Evolutionary conservation across 2,797 vertebrate species (phyloP), one percentile per base, ranked within the genome.

Genomic region (Propithecus perrieri): DNA sequence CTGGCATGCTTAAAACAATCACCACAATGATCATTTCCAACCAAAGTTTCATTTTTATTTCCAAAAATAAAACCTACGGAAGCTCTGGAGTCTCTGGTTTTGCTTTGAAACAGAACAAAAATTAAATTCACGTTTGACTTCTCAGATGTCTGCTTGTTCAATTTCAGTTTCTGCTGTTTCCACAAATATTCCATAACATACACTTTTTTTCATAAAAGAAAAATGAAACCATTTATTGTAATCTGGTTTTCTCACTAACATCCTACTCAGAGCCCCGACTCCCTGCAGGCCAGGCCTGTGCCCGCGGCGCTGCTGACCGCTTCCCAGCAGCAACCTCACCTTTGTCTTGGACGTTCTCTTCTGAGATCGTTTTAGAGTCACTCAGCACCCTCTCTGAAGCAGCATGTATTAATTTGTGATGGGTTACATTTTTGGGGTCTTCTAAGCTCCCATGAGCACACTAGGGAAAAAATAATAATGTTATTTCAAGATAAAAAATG

Each of bases 391-490:
- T 99, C 97, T 99, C 99, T 55, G 99, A 99, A 97, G 99, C 99
- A 94, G 99, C 99, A 0, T 99, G 99, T 94, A 99, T 99, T 85
- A 99, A 98, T 98, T 99, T 99, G 92, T 99, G 99, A 95, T 99
- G 99, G 33, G 99, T 99, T 78, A 99, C 98, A 1, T 98, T 99
- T 98, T 99, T 99, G 89, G 99, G 99, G 98, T 99, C 99, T 98
- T 99, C 99, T 96, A 99, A 96, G 98, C 98, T 99, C 98, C 99
- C 99, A n/a, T 99, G 99, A 26, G 99, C 97, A 97, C 99, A 99
- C 99, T 99, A 78, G 91, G 50, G 59, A 22, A 81, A 96, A 10
- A 33, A 87, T 43, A 30, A 69, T 0, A 38, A 97, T 0, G 46
- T 0, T 0, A 5, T 26, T 71, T 33, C 53, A 72, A 96, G 53